These are phyloP conservation scores for Diplolepis rosae DNA, from an alignment of 2,888 invertebrate species.

Conservation along the genomic window DNA sequence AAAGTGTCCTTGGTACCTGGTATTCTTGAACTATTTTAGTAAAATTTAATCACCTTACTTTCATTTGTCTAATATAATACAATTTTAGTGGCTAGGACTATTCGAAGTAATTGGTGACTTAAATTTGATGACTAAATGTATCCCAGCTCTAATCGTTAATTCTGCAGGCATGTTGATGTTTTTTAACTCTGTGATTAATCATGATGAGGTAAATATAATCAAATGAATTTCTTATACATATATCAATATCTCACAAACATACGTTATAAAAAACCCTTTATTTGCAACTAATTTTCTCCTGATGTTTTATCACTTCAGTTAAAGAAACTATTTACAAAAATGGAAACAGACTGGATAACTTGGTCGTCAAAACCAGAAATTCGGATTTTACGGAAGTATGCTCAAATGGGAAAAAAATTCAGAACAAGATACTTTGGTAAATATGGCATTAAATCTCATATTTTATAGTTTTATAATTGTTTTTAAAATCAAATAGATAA, in stretches of 20 bases:
- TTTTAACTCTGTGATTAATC: neutral
- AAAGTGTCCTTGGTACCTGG: no score
- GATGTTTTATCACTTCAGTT: no score
- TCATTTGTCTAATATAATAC: neutral
- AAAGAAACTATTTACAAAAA: neutral
- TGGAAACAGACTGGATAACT: neutral
- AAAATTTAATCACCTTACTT: no score
- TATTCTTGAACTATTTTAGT: no score
- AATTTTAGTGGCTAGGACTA: neutral
- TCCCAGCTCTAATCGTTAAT: neutral
- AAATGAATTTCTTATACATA: neutral
- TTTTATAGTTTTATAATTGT: neutral
- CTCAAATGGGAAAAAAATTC: neutral
- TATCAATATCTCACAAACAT: neutral
- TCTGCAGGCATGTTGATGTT: neutral
- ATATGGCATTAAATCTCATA: neutral
- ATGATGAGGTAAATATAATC: neutral
- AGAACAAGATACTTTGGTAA: neutral
- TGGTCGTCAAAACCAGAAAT: constrained; percentile 7
- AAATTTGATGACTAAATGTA: neutral
- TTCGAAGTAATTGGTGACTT: neutral
- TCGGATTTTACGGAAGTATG: neutral
- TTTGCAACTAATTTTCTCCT: no score
- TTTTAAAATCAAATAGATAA: no score
- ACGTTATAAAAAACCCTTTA: no score